These are phyloP conservation scores for Psittacula echo DNA, from an alignment of 2,797 vertebrate genomes.

Conservation along the genomic window DNA sequence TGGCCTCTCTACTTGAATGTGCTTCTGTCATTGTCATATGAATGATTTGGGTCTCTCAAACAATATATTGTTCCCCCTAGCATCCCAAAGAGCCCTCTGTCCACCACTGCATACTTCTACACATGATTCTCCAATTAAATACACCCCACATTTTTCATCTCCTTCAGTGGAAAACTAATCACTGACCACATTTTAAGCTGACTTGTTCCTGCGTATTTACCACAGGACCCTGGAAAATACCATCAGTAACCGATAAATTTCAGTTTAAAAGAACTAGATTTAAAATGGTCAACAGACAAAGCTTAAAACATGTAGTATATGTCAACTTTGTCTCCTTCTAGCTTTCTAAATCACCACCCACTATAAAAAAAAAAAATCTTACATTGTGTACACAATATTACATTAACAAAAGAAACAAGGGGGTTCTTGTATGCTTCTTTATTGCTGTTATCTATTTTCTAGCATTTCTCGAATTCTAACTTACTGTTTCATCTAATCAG, in stretches of 20 bases:
- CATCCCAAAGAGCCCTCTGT: not conserved
- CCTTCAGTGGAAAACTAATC: not conserved
- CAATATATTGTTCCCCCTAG: rapidly evolving
- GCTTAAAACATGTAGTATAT: not conserved
- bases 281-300: not conserved
- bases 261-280: not conserved
- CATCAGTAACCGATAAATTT: not conserved
- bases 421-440: not conserved
- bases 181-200: not conserved
- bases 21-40: not conserved
- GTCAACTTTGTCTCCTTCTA: not conserved
- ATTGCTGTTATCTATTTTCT: not conserved
- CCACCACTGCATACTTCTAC: not conserved
- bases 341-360: not conserved
- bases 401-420: not conserved
- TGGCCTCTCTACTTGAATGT: not conserved
- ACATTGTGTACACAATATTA: not conserved
- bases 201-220: not conserved
- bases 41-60: not conserved
- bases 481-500: not conserved
- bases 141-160: not conserved
- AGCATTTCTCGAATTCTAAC: not conserved
- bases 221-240: not conserved
- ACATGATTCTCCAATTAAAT: not conserved
- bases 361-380: not conserved